A percentile compares a stretch with the other conserved stretches of the same genome.
Evolutionary conservation across 2,113 vertebrate genomes (phyloP).

Genomic region (Gymnobelideus leadbeateri): DNA sequence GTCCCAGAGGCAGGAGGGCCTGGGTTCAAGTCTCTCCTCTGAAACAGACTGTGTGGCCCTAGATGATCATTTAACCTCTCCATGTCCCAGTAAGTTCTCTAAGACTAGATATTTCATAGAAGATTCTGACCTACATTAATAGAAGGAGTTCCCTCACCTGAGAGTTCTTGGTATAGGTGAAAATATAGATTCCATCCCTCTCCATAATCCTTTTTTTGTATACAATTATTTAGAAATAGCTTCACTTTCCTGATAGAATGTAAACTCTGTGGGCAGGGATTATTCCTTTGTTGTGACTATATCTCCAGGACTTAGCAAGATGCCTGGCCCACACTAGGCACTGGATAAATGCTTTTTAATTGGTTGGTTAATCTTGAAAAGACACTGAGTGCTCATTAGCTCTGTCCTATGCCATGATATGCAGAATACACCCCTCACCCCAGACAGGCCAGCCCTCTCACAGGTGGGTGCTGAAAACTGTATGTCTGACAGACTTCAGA

Average conservation of each 20-base stretch:
- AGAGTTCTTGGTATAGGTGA: not conserved
- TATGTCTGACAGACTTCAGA: not conserved
- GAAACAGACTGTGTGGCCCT: not conserved
- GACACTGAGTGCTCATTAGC: not conserved
- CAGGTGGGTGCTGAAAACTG: not conserved
- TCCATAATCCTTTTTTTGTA: not conserved
- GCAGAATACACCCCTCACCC: not conserved
- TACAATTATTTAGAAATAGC: not conserved
- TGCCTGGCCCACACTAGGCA: not conserved
- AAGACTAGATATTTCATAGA: not conserved
- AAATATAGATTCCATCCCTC: not conserved
- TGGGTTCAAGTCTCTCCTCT: not conserved
- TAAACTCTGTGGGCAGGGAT: not conserved
- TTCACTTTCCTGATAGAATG: not conserved
- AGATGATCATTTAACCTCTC: not conserved
- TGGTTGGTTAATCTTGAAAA: not conserved
- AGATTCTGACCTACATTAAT: no score
- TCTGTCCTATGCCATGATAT: not conserved
- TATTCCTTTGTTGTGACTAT: not conserved
- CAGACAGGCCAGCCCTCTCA: not conserved
- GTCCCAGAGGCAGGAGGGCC: not conserved
- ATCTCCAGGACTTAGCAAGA: not conserved
- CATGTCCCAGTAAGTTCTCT: not conserved
- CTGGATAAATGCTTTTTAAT: not conserved
- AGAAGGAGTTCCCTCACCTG: not conserved